A percentile compares a stretch with the other conserved stretches of the same genome.
phyloP scores from a whole-genome alignment of 2,113 vertebrate species.

The Heteronetta atricapilla region DNA sequence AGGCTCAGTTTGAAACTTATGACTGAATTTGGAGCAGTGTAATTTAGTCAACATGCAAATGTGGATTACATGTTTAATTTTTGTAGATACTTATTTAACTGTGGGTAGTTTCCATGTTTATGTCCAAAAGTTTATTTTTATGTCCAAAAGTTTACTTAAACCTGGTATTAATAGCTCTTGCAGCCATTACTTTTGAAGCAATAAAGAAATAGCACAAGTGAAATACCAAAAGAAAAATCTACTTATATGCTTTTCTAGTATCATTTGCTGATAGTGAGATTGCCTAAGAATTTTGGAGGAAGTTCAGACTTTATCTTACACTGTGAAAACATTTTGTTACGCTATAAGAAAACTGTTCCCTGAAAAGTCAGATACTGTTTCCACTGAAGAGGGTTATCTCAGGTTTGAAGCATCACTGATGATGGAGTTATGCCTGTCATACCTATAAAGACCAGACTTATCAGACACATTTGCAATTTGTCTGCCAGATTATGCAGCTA shows the following conservation, averaged over 20 bases:
- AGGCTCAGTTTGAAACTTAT: not conserved
- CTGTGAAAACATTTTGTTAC: not conserved
- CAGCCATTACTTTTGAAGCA: fast-evolving
- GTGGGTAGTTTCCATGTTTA: not conserved
- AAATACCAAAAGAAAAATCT: not conserved
- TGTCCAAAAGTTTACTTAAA: not conserved
- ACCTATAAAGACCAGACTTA: not conserved
- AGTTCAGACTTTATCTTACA: not conserved
- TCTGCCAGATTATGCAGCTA: not conserved
- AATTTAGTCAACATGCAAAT: not conserved
- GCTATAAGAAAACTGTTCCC: not conserved
- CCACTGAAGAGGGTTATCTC: not conserved
- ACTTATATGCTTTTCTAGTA: not conserved
- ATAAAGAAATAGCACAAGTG: not conserved
- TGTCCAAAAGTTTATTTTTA: not conserved
- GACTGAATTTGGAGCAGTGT: not conserved
- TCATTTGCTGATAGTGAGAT: not conserved
- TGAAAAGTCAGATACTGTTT: not conserved
- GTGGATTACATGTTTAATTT: not conserved
- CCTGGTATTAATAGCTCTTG: not conserved
- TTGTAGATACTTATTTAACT: not conserved
- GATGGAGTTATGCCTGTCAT: no score
- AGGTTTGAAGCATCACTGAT: not conserved
- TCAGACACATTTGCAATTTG: not conserved
- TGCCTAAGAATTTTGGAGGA: not conserved